Conservation (phyloP, 2,888 invertebrate genomes). For the Luperina testacea region DNA sequence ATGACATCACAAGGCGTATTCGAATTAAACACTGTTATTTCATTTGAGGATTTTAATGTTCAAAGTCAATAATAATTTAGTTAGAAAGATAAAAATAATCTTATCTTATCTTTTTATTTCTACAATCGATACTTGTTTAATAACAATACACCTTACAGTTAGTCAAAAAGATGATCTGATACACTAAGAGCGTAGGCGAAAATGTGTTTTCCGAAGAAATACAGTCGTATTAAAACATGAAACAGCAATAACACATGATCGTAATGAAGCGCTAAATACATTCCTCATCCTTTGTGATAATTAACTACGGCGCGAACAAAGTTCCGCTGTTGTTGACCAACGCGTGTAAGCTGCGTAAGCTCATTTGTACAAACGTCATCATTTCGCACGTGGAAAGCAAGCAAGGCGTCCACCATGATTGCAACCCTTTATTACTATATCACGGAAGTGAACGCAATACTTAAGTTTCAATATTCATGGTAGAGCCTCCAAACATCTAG, state of each 20-base stretch:
- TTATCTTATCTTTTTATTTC: constrained; percentile 5
- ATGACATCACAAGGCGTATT: constrained; percentile 42
- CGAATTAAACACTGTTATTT: constrained; percentile 53
- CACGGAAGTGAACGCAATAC: constrained; percentile 2
- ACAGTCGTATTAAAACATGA: constrained; percentile 73
- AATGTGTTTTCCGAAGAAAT: constrained; percentile 68
- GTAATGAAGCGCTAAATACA: constrained; percentile 84
- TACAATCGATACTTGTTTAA: constrained; percentile 43
- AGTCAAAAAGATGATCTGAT: constrained; percentile 65
- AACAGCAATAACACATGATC: constrained; percentile 78
- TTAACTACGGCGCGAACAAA: constrained; percentile 75
- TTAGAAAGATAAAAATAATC: constrained; percentile 15
- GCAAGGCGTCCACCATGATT: constrained; percentile 67
- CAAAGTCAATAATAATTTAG: neutral
- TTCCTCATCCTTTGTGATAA: constrained; percentile 81
- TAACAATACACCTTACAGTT: constrained; percentile 68
- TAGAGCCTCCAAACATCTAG: constrained; percentile 55
- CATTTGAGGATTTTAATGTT: constrained; percentile 1
- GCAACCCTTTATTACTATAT: constrained; percentile 38
- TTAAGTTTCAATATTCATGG: constrained; percentile 36
- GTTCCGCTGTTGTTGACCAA: constrained; percentile 78
- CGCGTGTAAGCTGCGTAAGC: constrained; percentile 76
- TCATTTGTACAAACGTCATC: constrained; percentile 61
- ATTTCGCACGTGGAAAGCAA: constrained; percentile 69
- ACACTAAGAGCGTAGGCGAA: constrained; percentile 70